Evolutionary conservation across 2,797 vertebrate genomes (phyloP).

Genomic region (Sebastes trivittatus): DNA sequence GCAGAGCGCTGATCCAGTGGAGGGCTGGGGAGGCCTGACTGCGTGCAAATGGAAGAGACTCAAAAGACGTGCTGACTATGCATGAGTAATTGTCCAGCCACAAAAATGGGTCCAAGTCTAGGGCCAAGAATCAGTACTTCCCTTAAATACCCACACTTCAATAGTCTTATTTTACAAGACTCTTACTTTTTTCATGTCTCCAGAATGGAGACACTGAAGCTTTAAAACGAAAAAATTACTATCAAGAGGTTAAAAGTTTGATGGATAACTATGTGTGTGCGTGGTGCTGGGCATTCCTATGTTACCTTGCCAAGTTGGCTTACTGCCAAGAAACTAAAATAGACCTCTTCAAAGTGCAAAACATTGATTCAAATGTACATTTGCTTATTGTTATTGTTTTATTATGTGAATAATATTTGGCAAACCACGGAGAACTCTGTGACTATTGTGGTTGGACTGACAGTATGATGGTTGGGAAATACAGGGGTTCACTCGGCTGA

Average conservation of each 20-base stretch:
- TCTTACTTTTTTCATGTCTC: constrained; percentile 19
- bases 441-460: constrained; percentile 42
- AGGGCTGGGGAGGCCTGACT: constrained; percentile 34
- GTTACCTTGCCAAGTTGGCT: constrained; percentile 30
- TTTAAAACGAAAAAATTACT: constrained; percentile 21
- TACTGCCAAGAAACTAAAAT: constrained; percentile 54
- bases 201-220: background rate
- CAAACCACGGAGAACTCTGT: constrained; percentile 47
- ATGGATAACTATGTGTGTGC: constrained; percentile 18
- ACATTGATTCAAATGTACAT: constrained; percentile 37
- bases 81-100: constrained; percentile 62
- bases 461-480: constrained; percentile 11
- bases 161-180: constrained; percentile 33
- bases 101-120: constrained; percentile 46
- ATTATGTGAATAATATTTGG: constrained; percentile 57
- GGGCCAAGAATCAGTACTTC: constrained; percentile 40
- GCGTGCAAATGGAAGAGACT: constrained; percentile 63
- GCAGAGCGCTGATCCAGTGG: constrained; percentile 20
- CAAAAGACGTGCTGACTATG: constrained; percentile 55
- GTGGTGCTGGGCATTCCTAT: constrained; percentile 25
- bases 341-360: constrained; percentile 28
- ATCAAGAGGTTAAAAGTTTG: constrained; percentile 43
- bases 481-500: constrained; percentile 20
- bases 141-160: constrained; percentile 33
- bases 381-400: constrained; percentile 43